phyloP scores from a whole-genome alignment of 2,797 vertebrate genomes.

The Artibeus jamaicensis region DNA sequence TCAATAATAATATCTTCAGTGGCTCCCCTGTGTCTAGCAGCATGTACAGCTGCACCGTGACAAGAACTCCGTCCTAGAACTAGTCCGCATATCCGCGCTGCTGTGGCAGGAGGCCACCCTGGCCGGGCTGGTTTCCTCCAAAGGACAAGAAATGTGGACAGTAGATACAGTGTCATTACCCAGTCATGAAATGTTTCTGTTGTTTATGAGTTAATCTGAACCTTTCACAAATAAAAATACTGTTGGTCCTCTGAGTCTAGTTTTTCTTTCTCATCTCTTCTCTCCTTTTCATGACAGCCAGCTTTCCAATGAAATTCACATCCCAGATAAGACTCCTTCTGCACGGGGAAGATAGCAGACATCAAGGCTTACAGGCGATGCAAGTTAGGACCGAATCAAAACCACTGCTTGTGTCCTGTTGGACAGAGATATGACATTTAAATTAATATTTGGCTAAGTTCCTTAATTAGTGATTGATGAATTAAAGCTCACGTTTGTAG shows the following conservation, averaged over 20 bases:
- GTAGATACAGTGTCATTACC: neutral
- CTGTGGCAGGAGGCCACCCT: neutral
- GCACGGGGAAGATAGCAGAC: conserved; percentile 74
- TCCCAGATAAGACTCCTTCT: conserved; percentile 72
- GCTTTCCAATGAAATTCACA: conserved; percentile 70
- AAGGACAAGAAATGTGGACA: neutral
- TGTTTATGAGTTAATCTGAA: conserved; percentile 64
- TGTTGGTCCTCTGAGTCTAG: conserved; percentile 3
- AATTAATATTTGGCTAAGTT: conserved; percentile 68
- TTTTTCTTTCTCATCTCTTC: conserved; percentile 60
- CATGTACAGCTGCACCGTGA: too few species aligned
- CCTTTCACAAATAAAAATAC: conserved; percentile 17
- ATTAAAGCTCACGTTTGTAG: conserved; percentile 39
- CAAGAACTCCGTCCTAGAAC: neutral
- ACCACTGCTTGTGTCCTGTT: conserved; percentile 42
- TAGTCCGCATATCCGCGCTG: neutral
- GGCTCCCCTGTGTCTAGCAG: neutral
- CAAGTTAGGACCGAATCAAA: conserved; percentile 70
- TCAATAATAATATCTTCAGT: neutral
- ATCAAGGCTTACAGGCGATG: conserved; percentile 46
- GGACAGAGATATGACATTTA: conserved; percentile 71
- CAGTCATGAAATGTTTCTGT: conserved; percentile 35
- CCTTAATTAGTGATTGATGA: conserved; percentile 69
- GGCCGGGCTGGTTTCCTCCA: neutral
- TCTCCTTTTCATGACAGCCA: conserved; percentile 64